These are phyloP conservation scores for Agrilus planipennis DNA, from an alignment of 1,140 invertebrate species.

Conservation along the genomic window DNA sequence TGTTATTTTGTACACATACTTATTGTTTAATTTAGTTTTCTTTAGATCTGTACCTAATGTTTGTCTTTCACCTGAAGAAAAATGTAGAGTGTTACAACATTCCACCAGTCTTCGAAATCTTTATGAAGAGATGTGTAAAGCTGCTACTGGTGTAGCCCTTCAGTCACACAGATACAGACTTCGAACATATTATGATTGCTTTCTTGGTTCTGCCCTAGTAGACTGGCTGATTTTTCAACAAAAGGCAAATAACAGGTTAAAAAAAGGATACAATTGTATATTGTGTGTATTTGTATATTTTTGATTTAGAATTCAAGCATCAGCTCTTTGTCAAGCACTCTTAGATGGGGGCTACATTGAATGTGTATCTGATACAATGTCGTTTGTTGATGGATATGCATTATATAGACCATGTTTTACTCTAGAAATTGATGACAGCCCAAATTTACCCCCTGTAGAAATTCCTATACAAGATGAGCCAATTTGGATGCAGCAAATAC, in stretches of 20 bases:
- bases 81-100: conserved; percentile 55
- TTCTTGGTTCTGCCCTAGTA: conserved; percentile 59
- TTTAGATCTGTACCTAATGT: conserved; percentile 32
- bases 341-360: conserved; percentile 68
- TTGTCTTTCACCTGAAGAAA: conserved; percentile 47
- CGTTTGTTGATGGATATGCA: conserved; percentile 43
- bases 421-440: too few relatives aligned
- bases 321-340: conserved; percentile 68
- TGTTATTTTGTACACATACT: background rate
- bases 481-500: conserved; percentile 58
- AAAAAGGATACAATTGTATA: conserved; percentile 2
- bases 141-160: conserved; percentile 41
- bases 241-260: conserved; percentile 43
- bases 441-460: conserved; percentile 19
- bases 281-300: conserved; percentile 8
- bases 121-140: conserved; percentile 57
- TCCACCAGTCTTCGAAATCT: conserved; percentile 59
- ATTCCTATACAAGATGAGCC: conserved; percentile 41
- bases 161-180: conserved; percentile 52
- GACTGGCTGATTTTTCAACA: conserved; percentile 65
- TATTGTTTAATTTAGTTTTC: too few relatives aligned
- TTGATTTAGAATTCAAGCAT: conserved; percentile 57
- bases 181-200: conserved; percentile 53
- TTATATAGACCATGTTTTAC: conserved; percentile 40
- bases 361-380: conserved; percentile 37